Evolutionary conservation across 2,113 vertebrate species (phyloP).

Genomic region (Natator depressus): DNA sequence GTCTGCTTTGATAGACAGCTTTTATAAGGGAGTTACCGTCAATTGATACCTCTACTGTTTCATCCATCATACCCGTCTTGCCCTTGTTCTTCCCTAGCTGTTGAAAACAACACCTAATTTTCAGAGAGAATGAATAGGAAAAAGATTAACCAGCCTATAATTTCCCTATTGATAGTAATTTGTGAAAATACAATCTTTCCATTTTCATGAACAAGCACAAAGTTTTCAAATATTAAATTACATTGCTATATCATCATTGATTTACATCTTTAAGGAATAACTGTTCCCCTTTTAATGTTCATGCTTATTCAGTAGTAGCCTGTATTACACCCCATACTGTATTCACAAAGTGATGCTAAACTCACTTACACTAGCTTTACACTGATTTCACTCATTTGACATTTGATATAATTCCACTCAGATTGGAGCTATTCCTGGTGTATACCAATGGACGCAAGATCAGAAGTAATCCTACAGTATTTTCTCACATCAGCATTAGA

Average conservation of each 20-base stretch:
- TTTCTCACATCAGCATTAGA: not conserved
- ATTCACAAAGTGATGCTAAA: not conserved
- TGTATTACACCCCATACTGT: not conserved
- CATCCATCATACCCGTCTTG: constrained; percentile 72
- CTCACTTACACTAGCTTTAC: not conserved
- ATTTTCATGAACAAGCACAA: not conserved
- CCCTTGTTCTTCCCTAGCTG: not conserved
- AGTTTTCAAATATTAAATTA: not conserved
- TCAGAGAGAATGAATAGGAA: not conserved
- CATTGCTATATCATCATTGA: not conserved
- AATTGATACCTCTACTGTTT: constrained; percentile 77
- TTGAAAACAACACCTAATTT: constrained; percentile 14
- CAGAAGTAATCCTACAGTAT: not conserved
- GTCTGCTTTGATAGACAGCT: constrained; percentile 88
- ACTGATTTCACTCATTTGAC: not conserved
- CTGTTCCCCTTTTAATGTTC: not conserved
- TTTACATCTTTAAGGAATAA: not conserved
- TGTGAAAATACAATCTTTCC: not conserved
- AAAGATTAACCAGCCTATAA: not conserved
- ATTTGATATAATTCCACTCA: not conserved
- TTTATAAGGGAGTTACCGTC: constrained; percentile 91
- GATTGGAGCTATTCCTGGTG: not conserved
- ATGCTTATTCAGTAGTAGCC: not conserved
- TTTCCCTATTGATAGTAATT: rapidly evolving
- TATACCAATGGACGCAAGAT: not conserved